Evolutionary conservation across 2,888 invertebrate genomes (phyloP), one percentile per base, ranked within the genome.

Genomic region (Yponomeuta cagnagella): DNA sequence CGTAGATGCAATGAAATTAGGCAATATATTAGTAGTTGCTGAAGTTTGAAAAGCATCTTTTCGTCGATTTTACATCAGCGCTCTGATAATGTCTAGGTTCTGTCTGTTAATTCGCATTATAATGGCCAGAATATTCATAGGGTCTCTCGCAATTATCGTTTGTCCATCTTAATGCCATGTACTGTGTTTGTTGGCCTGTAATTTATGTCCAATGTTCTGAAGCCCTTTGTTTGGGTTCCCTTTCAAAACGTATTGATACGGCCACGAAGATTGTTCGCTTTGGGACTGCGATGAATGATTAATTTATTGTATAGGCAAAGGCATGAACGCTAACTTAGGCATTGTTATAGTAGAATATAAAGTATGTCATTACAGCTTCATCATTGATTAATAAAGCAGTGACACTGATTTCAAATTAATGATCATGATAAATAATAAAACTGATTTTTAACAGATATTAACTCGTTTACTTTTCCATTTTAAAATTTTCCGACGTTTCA

Each of bases 181-280:
- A 12, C 64, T 64, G 30, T 64, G 31, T 30, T 63, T 63, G 63
- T 64, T 64, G 30, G 23, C 31, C 6, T 30, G 30, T 64, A 64
- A 64, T 64, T 64, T 64, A 64, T 64, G 64, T 64, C 64, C 64
- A 30, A 30, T 64, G 64, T 64, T 30, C 64, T 23, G 64, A 23
- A 23, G 30, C 52, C 52, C 52, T 58, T 58, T 58, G 52, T 58
- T 15, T 15, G 52, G 12, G 15, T 4, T 15, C 52, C 52, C 52
- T 58, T 58, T 58, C 15, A 58, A 58, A 58, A 58, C 52, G 52
- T 58, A 58, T 58, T 58, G 52, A 58, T 58, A 58, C 12, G 4
- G 15, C 15, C 52, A 58, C 52, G 52, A 58, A 58, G 52, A 58
- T 58, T 58, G 52, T 58, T 58, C 15, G 52, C 15, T 15, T 58